These are phyloP conservation scores for Rallus crepitans DNA, from an alignment of 2,797 vertebrate genomes.

Conservation along the genomic window DNA sequence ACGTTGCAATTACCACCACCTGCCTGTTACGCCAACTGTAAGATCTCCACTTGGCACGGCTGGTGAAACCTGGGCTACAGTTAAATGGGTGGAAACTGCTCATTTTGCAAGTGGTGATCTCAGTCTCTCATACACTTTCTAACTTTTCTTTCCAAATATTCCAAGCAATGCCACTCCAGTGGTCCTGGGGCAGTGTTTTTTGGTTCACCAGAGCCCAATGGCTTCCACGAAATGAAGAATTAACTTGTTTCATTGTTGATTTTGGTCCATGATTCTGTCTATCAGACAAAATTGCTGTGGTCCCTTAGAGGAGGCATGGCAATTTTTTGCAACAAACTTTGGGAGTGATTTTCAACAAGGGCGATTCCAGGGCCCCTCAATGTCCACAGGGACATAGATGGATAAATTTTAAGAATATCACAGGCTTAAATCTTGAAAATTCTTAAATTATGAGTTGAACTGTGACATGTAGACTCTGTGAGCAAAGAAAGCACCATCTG, in stretches of 20 bases:
- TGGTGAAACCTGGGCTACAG: background rate
- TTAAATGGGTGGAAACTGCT: background rate
- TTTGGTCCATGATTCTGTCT: background rate
- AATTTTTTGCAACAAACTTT: background rate
- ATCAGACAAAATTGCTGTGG: background rate
- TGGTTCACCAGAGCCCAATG: background rate
- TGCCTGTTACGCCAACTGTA: background rate
- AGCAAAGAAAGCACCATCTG: background rate
- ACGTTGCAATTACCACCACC: background rate
- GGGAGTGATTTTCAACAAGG: background rate
- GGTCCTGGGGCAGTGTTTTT: background rate
- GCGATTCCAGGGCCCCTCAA: background rate
- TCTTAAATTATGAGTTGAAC: background rate
- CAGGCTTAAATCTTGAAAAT: background rate
- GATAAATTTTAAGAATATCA: background rate
- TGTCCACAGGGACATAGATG: fast-evolving
- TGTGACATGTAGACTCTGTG: background rate
- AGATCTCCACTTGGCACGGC: background rate
- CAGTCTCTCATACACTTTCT: background rate
- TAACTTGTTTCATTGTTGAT: background rate
- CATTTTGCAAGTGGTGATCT: constrained; percentile 12
- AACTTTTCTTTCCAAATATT: background rate
- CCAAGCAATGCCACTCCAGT: background rate
- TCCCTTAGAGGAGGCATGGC: background rate
- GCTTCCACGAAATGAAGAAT: background rate